Conservation (phyloP, 2,888 invertebrate genomes). For the Labia minor region DNA sequence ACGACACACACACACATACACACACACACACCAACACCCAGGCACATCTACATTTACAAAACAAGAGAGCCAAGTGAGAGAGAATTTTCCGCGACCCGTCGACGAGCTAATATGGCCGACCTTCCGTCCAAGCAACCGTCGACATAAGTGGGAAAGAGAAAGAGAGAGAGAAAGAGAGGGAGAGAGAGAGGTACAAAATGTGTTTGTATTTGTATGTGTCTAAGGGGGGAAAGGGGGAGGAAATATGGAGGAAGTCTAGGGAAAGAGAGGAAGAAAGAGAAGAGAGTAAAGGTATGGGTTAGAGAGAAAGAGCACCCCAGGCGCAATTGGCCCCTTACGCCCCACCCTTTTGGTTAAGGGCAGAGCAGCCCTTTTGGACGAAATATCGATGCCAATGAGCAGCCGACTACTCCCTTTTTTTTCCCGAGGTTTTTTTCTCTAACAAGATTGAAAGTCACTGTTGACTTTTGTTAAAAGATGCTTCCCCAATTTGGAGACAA, state of each 20-base stretch:
- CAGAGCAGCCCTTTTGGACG: conserved; percentile 5
- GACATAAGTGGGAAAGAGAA: neutral
- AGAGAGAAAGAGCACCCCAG: conserved; percentile 20
- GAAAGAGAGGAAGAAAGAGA: conserved; percentile 19
- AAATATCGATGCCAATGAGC: conserved; percentile 1
- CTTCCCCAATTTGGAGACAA: too few relatives aligned
- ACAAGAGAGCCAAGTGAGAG: neutral
- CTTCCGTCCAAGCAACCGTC: conserved; percentile 8
- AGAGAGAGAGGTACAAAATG: neutral
- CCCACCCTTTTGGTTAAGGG: neutral
- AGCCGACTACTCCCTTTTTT: neutral
- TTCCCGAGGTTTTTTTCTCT: neutral
- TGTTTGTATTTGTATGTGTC: neutral
- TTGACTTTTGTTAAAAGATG: neutral
- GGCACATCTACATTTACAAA: too few relatives aligned
- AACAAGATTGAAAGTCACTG: neutral
- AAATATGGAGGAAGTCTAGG: too few relatives aligned
- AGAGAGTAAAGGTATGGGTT: conserved; percentile 19
- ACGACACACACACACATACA: conserved; percentile 8
- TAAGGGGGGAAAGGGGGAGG: conserved; percentile 20
- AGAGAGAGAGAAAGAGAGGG: neutral
- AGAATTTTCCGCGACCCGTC: conserved; percentile 13
- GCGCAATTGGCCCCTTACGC: conserved; percentile 18
- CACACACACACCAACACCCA: conserved; percentile 20
- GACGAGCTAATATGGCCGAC: conserved; percentile 13